Conservation (phyloP, 2,888 invertebrate genomes). For the Caenorhabditis sp. region DNA sequence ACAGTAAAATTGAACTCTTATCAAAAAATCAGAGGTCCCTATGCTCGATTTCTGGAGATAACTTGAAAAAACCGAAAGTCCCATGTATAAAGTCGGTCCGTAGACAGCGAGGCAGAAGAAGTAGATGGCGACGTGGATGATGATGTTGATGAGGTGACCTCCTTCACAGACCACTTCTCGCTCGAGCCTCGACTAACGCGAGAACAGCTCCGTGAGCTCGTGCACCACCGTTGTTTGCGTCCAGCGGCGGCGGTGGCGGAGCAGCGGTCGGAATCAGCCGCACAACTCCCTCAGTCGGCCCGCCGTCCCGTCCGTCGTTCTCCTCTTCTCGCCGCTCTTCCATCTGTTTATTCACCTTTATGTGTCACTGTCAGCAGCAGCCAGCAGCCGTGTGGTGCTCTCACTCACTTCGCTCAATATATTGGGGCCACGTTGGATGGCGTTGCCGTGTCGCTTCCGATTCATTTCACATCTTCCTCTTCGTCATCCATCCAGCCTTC, state of each 20-base stretch:
- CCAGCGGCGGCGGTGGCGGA: slow-evolving; percentile 1
- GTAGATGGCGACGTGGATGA: slow-evolving; percentile 20
- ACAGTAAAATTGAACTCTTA: too few relatives aligned
- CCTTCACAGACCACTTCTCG: slow-evolving; percentile 1
- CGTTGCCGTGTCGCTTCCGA: slow-evolving; percentile 24
- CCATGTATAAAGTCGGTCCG: too few relatives aligned
- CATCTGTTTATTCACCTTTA: slow-evolving; percentile 55
- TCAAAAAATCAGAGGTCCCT: too few relatives aligned
- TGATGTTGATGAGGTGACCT: slow-evolving; percentile 39
- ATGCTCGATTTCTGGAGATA: too few relatives aligned
- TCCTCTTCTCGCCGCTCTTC: slow-evolving; percentile 9
- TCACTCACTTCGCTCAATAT: not conserved
- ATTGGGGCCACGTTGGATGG: not conserved
- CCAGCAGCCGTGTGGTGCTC: not conserved
- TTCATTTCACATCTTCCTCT: slow-evolving; percentile 31
- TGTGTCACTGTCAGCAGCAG: slow-evolving; percentile 47
- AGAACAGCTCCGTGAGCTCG: slow-evolving; percentile 38
- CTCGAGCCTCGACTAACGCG: slow-evolving; percentile 16
- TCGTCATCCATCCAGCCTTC: slow-evolving; percentile 28
- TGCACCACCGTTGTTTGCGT: slow-evolving; percentile 25
- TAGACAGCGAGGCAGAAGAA: too few relatives aligned
- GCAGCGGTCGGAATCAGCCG: slow-evolving; percentile 10
- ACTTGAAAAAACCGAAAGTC: too few relatives aligned
- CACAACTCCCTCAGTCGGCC: not conserved
- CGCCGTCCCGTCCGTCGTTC: not conserved